Evolutionary conservation across 2,113 vertebrate genomes (phyloP), one percentile per base, ranked within the genome.

Genomic region (Hystrix brachyura): DNA sequence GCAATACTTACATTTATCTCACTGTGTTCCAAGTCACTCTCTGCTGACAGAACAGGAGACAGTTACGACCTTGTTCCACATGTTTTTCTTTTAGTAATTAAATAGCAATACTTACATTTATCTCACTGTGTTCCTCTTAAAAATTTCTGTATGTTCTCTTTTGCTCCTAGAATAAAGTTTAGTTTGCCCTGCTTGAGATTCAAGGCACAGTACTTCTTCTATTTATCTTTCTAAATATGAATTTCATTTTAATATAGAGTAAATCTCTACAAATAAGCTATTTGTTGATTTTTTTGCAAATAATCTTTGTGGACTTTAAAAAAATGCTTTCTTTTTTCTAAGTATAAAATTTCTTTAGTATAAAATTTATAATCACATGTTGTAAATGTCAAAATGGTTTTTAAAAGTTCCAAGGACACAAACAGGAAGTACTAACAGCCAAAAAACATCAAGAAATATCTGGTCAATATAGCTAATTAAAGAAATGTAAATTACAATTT

Each of bases 191-290:
- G 1, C 25, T 85, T 81, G 11, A 17, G 32, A 94, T 86, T 90
- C 53, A 78, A 96, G 21, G 19, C 21, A 53, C 4, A 62, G 15
- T 78, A 43, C 3, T 59, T 85, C 1, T 86, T 78, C 55, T 83
- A 25, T 17, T 87, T 95, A 27, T 72, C 76, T 92, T 90, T 93
- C 23, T 84, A 88, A 60, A 67, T 15, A 43, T 21, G 12, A 91
- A 27, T 81, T 69, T 15, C 18, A 48, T 64, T 48, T 92, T 72
- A 69, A 43, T 72, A 85, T 14, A 23, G 38, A 72, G 13, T 69
- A 84, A 80, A 64, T 34, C 11, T 71, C 14, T n/a, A 83, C 7
- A 91, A 74, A 34, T 5, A 81, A 65, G 8, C 32, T 92, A 8
- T 64, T 23, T 32, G 12, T 48, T 48, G 4, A 65, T 23, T 76